Evolutionary conservation across 2,888 invertebrate species (phyloP).

Genomic region (Spodoptera exigua): DNA sequence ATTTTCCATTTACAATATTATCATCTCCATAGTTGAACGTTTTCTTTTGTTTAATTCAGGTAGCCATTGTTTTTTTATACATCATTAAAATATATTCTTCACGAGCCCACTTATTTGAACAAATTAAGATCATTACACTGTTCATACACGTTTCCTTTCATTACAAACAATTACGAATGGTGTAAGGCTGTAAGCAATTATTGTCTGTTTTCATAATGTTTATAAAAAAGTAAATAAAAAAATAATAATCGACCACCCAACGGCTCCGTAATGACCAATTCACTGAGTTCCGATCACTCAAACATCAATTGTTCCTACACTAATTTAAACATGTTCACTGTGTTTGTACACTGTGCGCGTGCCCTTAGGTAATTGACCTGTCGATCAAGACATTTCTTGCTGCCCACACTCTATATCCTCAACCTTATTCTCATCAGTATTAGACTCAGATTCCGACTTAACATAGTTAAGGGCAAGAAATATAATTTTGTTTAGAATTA

Average conservation of each 20-base stretch:
- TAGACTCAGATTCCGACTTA: constrained; percentile 37
- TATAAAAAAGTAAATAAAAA: constrained; percentile 42
- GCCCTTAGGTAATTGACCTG: constrained; percentile 68
- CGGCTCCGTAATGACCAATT: constrained; percentile 66
- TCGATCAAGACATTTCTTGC: constrained; percentile 43
- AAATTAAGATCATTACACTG: constrained; percentile 39
- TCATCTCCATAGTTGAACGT: too few relatives aligned
- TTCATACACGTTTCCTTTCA: constrained; percentile 45
- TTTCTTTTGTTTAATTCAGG: constrained; percentile 1
- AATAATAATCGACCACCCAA: constrained; percentile 55
- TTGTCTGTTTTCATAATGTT: constrained; percentile 34
- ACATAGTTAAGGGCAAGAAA: constrained; percentile 11
- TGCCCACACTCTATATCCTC: constrained; percentile 12
- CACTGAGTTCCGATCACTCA: constrained; percentile 54
- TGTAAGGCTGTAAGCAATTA: constrained; percentile 45
- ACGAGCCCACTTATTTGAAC: constrained; percentile 18
- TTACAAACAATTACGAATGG: constrained; percentile 42
- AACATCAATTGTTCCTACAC: constrained; percentile 48
- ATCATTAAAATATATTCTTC: constrained; percentile 10
- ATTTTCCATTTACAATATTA: too few relatives aligned
- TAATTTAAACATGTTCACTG: constrained; percentile 50
- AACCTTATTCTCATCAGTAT: constrained; percentile 36
- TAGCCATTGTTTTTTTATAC: background rate
- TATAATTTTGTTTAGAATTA: constrained; percentile 58
- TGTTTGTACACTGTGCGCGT: constrained; percentile 60